Base-by-base conservation (phyloP, 2,113 vertebrate species). In the Pseudopodoces humilis region DNA sequence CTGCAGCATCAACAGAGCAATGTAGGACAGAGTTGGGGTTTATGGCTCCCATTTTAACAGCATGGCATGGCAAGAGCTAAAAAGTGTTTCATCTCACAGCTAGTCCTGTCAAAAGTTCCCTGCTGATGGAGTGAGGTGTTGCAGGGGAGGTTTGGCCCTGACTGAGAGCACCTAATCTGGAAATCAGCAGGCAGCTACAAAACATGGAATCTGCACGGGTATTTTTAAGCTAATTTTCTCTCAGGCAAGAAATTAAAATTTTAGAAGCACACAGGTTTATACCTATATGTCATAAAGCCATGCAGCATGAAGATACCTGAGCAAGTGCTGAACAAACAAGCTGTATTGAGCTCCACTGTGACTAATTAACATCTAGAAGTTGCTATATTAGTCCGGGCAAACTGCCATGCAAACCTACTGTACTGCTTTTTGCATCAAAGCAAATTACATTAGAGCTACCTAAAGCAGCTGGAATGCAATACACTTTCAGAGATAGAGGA, bases 281-380 rank as follows among this genome's bases (percentile, higher is more conserved):
- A 47, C 24, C 64, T 83, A 23, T 50, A 27, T 71, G 64, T 83
- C 76, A 93, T 75, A 88, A 88, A 88, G n/a, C 76, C 12, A 2
- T 55, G 53, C 80, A 86, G 68, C 65, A 41, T 68, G 62, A 83
- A 94, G 80, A 49, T 56, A 88, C 86, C 86, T 86, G 52, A 91
- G 60, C 64, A 97, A 94, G 60, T 90, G 80, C 86, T 96, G 94
- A 94, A 90, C 60, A 97, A 96, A 96, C 94, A 96, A 81, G 39
- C 80, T 78, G 83, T 81, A 64, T 63, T 88, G 69, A 93, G 69
- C 76, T 95, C 92, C 60, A 13, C 56, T 91, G 95, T 94, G 96
- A 88, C 92, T 94, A 94, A 96, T 95, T 96, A 97, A 92, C 96
- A 86, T 90, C 76, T 74, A 93, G 92, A 93, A 83, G 88, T 78